A percentile compares a stretch with the other conserved stretches of the same genome.
Evolutionary conservation across 2,888 invertebrate genomes (phyloP).

Genomic region (Pocota personata): DNA sequence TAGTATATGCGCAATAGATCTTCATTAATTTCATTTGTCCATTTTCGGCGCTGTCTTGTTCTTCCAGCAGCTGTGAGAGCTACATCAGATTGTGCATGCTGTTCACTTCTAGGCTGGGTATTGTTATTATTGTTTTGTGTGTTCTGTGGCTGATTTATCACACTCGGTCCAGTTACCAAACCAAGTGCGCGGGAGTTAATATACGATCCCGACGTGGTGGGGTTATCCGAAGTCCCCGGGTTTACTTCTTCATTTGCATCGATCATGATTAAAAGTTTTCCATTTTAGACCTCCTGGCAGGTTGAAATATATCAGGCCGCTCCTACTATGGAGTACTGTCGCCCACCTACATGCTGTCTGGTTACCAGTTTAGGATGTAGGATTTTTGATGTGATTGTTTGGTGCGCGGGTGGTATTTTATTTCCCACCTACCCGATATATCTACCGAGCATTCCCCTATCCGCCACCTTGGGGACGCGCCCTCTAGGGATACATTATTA

Average conservation of each 20-base stretch:
- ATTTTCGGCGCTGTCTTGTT: slow-evolving; percentile 47
- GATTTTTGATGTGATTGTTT: too few relatives aligned
- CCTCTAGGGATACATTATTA: too few relatives aligned
- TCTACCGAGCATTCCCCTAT: too few relatives aligned
- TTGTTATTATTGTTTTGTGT: slow-evolving; percentile 12
- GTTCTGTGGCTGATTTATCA: too few relatives aligned
- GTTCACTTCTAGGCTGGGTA: slow-evolving; percentile 40
- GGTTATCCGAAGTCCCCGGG: too few relatives aligned
- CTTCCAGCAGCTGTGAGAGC: slow-evolving; percentile 44
- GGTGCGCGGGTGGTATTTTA: too few relatives aligned
- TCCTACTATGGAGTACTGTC: not conserved
- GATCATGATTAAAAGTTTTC: not conserved
- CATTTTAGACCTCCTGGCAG: slow-evolving; percentile 16
- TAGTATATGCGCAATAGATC: slow-evolving; percentile 35
- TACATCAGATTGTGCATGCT: slow-evolving; percentile 49
- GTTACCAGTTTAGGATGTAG: too few relatives aligned
- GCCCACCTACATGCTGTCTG: too few relatives aligned
- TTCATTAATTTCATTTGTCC: too few relatives aligned
- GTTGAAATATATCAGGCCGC: not conserved
- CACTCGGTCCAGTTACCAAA: too few relatives aligned
- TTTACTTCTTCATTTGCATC: not conserved
- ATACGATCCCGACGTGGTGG: slow-evolving; percentile 16
- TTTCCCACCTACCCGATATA: too few relatives aligned
- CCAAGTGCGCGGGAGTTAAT: slow-evolving; percentile 11
- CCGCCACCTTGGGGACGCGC: too few relatives aligned